phyloP scores from a whole-genome alignment of 2,113 vertebrate genomes.

The Struthidea cinerea region DNA sequence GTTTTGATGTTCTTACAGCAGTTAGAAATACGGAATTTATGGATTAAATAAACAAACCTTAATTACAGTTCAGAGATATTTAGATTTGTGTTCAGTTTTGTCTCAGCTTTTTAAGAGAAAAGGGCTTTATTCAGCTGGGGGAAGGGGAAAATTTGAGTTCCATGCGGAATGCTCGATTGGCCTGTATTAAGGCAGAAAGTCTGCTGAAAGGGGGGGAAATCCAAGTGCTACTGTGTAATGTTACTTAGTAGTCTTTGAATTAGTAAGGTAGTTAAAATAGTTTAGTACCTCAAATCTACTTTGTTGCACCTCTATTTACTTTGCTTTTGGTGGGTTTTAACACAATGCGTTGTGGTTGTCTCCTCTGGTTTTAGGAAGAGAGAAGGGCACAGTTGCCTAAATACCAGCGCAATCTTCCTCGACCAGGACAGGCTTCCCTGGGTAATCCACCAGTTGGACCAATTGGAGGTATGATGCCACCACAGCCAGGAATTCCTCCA shows the following conservation, averaged over 20 bases:
- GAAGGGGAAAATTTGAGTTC: not conserved
- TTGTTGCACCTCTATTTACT: not conserved
- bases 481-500: slow-evolving; percentile 83
- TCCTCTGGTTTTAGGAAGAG: slow-evolving; percentile 82
- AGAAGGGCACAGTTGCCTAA: slow-evolving; percentile 92
- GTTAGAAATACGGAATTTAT: not conserved
- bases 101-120: not conserved
- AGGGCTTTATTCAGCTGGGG: not conserved
- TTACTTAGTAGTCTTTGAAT: not conserved
- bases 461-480: slow-evolving; percentile 90
- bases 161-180: not conserved
- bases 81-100: not conserved
- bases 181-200: not conserved
- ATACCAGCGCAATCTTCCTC: slow-evolving; percentile 91
- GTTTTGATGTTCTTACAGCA: not conserved
- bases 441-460: slow-evolving; percentile 85
- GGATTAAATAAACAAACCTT: not conserved
- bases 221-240: not conserved
- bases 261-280: not conserved
- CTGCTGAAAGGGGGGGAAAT: not conserved
- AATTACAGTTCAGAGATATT: not conserved
- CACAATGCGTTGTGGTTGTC: not conserved
- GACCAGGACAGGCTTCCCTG: slow-evolving; percentile 84
- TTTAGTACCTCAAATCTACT: not conserved
- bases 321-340: not conserved